phyloP scores from a whole-genome alignment of 2,888 invertebrate species.

The Charanyca ferruginea region DNA sequence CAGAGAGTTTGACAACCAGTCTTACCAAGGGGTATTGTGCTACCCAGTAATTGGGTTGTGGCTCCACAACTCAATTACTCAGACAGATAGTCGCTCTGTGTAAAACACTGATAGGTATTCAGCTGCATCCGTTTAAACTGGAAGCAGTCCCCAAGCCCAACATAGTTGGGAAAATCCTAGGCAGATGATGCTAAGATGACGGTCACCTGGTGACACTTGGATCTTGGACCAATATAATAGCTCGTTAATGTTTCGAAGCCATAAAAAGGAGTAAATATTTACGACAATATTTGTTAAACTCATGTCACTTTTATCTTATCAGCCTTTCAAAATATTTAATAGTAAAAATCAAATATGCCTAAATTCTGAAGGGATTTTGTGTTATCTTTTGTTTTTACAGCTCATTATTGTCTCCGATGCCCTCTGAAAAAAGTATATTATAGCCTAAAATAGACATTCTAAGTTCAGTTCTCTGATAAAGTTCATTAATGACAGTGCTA shows the following conservation, averaged over 20 bases:
- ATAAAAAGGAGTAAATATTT: constrained; percentile 29
- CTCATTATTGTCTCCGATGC: constrained; percentile 36
- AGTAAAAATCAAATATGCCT: constrained; percentile 42
- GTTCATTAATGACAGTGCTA: constrained; percentile 8
- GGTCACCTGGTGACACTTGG: too few relatives aligned
- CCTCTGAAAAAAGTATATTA: constrained; percentile 39
- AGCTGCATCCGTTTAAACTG: too few relatives aligned
- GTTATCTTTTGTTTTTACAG: constrained; percentile 38
- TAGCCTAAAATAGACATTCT: not conserved
- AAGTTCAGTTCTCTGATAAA: constrained; percentile 3
- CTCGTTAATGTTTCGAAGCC: not conserved
- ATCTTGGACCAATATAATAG: not conserved
- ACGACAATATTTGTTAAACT: constrained; percentile 22
- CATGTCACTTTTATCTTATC: constrained; percentile 49
- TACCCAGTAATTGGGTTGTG: too few relatives aligned
- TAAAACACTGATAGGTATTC: too few relatives aligned
- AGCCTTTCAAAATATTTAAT: constrained; percentile 4
- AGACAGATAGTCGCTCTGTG: too few relatives aligned
- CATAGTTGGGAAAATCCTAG: too few relatives aligned
- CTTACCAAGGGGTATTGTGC: too few relatives aligned
- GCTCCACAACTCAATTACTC: too few relatives aligned
- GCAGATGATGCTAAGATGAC: too few relatives aligned
- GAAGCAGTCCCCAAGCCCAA: too few relatives aligned
- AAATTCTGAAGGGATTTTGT: constrained; percentile 30
- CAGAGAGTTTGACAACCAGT: too few relatives aligned